Evolutionary conservation across 2,113 vertebrate species (phyloP), one percentile per base, ranked within the genome.

Genomic region (Cricetomys ansorgei): DNA sequence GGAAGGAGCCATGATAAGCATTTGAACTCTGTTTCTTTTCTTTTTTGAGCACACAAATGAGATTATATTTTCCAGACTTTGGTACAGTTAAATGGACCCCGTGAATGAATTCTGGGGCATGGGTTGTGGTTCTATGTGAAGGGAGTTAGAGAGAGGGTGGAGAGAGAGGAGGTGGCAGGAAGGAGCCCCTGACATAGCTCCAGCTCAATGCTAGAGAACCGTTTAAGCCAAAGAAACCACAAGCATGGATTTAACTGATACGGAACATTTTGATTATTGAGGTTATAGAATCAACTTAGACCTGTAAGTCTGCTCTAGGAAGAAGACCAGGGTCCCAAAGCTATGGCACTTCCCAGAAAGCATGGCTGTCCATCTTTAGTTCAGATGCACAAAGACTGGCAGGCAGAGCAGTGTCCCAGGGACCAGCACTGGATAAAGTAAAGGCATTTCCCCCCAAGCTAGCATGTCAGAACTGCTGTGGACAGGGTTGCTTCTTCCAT

Each of bases 1-100:
- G 43, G 31, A 73, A 89, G 64, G 85, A 92, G 50, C 23, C 19
- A 72, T 29, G 27, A 80, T 27, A 29, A 21, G 3, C 11, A n/a
- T 70, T 89, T 81, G 76, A 92, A 64, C 37, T 34, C n/a, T 55
- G 10, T 53, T 80, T 92, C 67, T 45, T 25, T 75, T 79, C 84
- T 45, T 81, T 95, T 31, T 64, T 50, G 70, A 64, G n/a, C 25
- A 50, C 50, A 65, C 13, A 4, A 40, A 34, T 6, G 50, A 95
- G 48, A 89, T 21, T 23, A 1, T 50, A 59, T 65, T 90, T 93
- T 90, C 81, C 40, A 88, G 40, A 31, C 40, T 84, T 45, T 12
- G 3, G 6, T 79, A 16, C 10, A 67, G 40, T 76, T 83, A 77
- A 86, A 40, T 43, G 70, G 43, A 70, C 43, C 65, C 7, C 31